Percentiles rank a stretch among this genome's conserved stretches.
Conservation (phyloP, 2,888 invertebrate species). For the Ditula angustiorana region DNA sequence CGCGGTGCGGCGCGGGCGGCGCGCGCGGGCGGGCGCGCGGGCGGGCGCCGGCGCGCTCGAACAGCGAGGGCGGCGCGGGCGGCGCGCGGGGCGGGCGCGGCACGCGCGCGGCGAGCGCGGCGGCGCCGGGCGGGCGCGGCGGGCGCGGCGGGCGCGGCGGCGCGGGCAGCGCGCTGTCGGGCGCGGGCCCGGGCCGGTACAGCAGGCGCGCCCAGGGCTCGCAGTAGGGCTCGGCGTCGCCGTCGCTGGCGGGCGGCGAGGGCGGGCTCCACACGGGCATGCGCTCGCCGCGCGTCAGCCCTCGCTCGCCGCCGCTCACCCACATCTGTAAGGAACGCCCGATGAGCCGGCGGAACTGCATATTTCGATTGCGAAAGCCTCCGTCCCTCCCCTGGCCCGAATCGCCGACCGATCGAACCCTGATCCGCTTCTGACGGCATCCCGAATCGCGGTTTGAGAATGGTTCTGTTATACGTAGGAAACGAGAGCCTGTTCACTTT, state of each 20-base stretch:
- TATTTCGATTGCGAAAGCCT: too few relatives aligned
- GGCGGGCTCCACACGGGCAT: slow-evolving; percentile 99
- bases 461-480: too few relatives aligned
- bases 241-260: slow-evolving; percentile 97
- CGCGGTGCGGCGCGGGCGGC: slow-evolving; percentile 89
- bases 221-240: slow-evolving; percentile 92
- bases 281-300: slow-evolving; percentile 74
- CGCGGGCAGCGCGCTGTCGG: slow-evolving; percentile 90
- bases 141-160: slow-evolving; percentile 90
- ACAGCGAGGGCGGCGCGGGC: slow-evolving; percentile 90
- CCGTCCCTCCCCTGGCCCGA: too few relatives aligned
- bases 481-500: too few relatives aligned
- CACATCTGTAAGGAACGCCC: slow-evolving; percentile 87
- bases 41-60: slow-evolving; percentile 90
- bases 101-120: slow-evolving; percentile 84
- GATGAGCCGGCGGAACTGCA: too few relatives aligned
- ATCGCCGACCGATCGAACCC: too few relatives aligned
- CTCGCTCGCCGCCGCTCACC: slow-evolving; percentile 88
- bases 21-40: slow-evolving; percentile 82
- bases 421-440: too few relatives aligned
- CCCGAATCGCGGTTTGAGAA: too few relatives aligned
- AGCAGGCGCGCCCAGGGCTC: slow-evolving; percentile 94
- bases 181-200: slow-evolving; percentile 89
- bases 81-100: slow-evolving; percentile 90
- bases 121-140: slow-evolving; percentile 88